Base-by-base conservation (phyloP, 2,888 invertebrate species). In the Epistrophella euchroma region DNA sequence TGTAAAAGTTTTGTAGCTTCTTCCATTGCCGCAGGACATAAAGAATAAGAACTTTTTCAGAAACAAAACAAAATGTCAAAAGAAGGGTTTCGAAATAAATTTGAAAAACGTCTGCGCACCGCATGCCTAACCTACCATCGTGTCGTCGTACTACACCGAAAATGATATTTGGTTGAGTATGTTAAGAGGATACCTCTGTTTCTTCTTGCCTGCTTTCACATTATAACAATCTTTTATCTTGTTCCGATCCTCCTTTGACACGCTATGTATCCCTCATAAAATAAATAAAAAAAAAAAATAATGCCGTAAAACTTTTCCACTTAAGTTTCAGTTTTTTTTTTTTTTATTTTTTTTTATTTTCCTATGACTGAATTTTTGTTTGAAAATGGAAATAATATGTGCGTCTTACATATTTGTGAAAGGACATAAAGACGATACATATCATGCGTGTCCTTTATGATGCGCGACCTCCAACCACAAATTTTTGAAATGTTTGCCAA, bases 371-470 rank as follows among this genome's bases (percentile, higher is more conserved):
- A 70, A 66, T 71, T 71, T 55, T 40, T 15, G 32, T 64, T 77
- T 17, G 55, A 43, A 80, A 76, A 85, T 73, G 73, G 66, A 77
- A 76, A 81, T 85, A 56, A 75, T 79, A 64, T 52, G 35, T 50
- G 76, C 56, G 76, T 85, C 84, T 73, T 72, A 55, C 58, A 73
- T 50, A 68, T 47, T 76, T 68, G 73, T 22, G 58, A 40, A 43
- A 45, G 64, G 58, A 70, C 28, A 70, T 73, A 73, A 72, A 68
- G 56, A 77, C 68, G 28, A 64, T 13, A 50, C 22, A 81, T 73
- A n/a, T n/a, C n/a, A 71, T 82, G 86, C 82, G 82, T 82, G 82
- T 82, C 71, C 77, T 86, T 86, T 86, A 82, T 86, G 86, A 86
- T 78, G 86, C 86, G 86, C 77, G 71, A 86, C 86, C 77, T 74